Percentiles rank a stretch among this genome's conserved stretches.
Evolutionary conservation across 2,888 invertebrate species (phyloP).

Genomic region (Smittia sp.): DNA sequence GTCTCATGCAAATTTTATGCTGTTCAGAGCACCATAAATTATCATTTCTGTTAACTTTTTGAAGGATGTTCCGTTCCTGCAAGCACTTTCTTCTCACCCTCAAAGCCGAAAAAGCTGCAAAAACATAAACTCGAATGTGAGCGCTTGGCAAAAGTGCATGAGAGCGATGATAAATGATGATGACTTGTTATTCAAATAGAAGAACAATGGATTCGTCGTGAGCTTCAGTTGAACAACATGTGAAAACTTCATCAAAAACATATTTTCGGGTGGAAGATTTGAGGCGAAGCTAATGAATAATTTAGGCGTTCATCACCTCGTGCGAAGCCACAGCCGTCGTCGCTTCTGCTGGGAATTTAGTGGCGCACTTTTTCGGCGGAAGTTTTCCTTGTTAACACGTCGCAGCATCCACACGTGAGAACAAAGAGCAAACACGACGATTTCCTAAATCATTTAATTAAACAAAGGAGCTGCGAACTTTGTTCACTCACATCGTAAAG

Average conservation of each 20-base stretch:
- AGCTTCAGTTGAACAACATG: not conserved
- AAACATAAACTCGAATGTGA: not conserved
- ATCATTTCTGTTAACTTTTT: no score
- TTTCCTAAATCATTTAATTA: constrained; percentile 2
- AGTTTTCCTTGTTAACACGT: not conserved
- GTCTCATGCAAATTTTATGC: no score
- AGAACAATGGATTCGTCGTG: not conserved
- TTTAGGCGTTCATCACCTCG: not conserved
- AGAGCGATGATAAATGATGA: not conserved
- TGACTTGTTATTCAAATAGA: not conserved
- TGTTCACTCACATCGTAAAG: not conserved
- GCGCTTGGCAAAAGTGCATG: not conserved
- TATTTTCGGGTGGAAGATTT: not conserved
- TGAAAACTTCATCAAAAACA: not conserved
- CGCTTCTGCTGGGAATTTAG: not conserved
- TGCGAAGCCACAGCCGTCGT: not conserved
- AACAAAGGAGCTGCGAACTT: not conserved
- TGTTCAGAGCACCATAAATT: no score
- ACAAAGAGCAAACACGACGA: not conserved
- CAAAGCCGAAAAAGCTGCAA: not conserved
- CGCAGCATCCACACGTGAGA: not conserved
- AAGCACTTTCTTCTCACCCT: no score
- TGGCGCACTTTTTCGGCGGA: not conserved
- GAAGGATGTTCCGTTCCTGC: no score
- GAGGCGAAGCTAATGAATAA: not conserved